Evolutionary conservation across 2,797 vertebrate species (phyloP), one percentile per base, ranked within the genome.

Genomic region (Dromococcyx pavoninus): DNA sequence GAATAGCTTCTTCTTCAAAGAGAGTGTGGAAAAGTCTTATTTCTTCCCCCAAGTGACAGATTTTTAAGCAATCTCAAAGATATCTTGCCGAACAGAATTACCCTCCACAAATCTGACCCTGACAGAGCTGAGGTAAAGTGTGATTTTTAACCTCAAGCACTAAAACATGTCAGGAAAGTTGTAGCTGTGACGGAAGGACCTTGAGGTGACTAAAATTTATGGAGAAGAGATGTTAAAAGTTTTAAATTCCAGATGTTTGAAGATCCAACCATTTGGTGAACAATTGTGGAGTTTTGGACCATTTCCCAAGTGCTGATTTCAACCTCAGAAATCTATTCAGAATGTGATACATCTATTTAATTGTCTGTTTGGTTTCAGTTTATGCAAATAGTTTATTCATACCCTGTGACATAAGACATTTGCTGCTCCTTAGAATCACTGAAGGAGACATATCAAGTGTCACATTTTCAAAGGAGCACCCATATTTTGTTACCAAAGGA

Each of bases 191-290:
- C 25, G 0, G 67, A 61, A 57, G 88, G 93, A 88, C 91, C 94
- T 95, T 37, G 56, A 94, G 88, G 78, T 94, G 79, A 86, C 62
- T 88, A 41, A 94, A 91, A 96, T 96, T 97, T 96, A 96, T 81
- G 75, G 91, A 90, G 54, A 66, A 69, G 94, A 71, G 78, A 88
- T 0, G 2, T 25, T 61, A 37, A 25, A 80, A 77, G 53, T 70
- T 89, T 84, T 48, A 91, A 95, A 89, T 94, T 96, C 94, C 97
- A 97, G 96, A 89, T 96, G 96, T 89, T 95, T 69, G 33, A 35
- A 78, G 77, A 57, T 77, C 81, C 89, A 91, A 94, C 88, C 91
- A 75, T 93, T 97, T 96, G 95, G 93, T 81, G 69, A 93, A 78
- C 0, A 28, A 73, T 89, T 11, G 6, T 81, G 94, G 93, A 94